phyloP scores from a whole-genome alignment of 2,113 vertebrate genomes.

The Xyliphius kryptos region DNA sequence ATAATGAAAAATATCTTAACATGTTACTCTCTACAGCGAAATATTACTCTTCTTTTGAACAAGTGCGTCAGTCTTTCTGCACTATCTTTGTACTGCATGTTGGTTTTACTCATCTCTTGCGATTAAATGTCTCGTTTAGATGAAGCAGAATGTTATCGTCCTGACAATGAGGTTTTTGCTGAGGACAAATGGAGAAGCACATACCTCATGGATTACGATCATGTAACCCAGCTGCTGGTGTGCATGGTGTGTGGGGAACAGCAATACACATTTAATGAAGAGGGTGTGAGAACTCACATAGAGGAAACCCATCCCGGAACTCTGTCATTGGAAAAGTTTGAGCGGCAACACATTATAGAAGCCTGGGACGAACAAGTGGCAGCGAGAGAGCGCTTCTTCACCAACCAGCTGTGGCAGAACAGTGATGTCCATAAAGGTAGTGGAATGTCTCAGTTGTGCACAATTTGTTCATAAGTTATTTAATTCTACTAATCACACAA shows the following conservation, averaged over 20 bases:
- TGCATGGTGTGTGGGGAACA: conserved; percentile 82
- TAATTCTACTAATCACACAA: conserved; percentile 3
- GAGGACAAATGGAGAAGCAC: conserved; percentile 56
- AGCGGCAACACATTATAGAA: conserved; percentile 55
- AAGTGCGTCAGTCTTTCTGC: too few species aligned
- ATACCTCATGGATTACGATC: conserved; percentile 77
- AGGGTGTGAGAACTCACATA: conserved; percentile 68
- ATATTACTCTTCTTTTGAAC: too few species aligned
- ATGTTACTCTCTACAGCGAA: too few species aligned
- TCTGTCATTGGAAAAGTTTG: conserved; percentile 35
- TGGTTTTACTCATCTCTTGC: too few species aligned
- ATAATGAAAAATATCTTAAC: too few species aligned
- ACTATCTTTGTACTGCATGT: too few species aligned
- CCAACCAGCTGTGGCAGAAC: conserved; percentile 61
- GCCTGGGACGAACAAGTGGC: conserved; percentile 79
- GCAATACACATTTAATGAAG: conserved; percentile 64
- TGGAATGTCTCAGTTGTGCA: not conserved
- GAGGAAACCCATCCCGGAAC: conserved; percentile 76
- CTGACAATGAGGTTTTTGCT: conserved; percentile 41
- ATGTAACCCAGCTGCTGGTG: conserved; percentile 69
- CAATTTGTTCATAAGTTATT: not conserved
- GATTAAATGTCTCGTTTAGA: not conserved
- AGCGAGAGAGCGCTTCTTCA: conserved; percentile 63
- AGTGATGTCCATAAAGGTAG: conserved; percentile 47
- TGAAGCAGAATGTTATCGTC: conserved; percentile 32